phyloP scores from a whole-genome alignment of 2,888 invertebrate genomes.

The Aphidius colemani region DNA sequence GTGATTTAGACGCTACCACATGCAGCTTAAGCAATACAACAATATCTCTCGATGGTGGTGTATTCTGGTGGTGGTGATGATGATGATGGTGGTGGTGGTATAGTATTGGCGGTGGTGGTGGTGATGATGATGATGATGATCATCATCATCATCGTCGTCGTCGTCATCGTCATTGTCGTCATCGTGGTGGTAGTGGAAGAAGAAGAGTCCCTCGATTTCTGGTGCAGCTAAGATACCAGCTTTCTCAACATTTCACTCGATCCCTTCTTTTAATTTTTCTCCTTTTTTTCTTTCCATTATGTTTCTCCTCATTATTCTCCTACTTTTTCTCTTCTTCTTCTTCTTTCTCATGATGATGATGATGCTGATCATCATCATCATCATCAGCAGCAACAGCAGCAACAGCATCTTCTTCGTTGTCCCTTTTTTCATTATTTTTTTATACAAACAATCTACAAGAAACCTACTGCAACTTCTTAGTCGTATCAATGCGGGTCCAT shows the following conservation, averaged over 20 bases:
- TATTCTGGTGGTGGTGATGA: slow-evolving; percentile 27
- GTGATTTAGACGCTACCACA: slow-evolving; percentile 10
- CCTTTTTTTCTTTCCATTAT: slow-evolving; percentile 15
- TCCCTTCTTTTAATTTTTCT: slow-evolving; percentile 24
- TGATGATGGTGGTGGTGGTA: slow-evolving; percentile 3
- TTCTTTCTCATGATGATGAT: slow-evolving; percentile 15
- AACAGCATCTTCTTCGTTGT: not conserved
- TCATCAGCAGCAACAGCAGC: not conserved
- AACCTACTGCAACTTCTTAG: not conserved
- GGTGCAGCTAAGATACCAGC: not conserved
- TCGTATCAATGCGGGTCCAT: slow-evolving; percentile 18
- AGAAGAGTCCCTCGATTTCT: not conserved
- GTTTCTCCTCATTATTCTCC: slow-evolving; percentile 12
- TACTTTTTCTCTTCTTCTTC: slow-evolving; percentile 21
- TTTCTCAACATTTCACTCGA: slow-evolving; percentile 39
- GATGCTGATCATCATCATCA: slow-evolving; percentile 13
- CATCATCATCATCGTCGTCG: not conserved
- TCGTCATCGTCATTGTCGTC: too few relatives aligned
- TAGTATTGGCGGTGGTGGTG: slow-evolving; percentile 6
- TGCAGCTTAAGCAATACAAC: too few relatives aligned
- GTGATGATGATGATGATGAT: not conserved
- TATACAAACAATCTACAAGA: too few relatives aligned
- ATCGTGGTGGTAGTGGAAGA: not conserved
- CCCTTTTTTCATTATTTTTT: not conserved
- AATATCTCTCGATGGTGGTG: not conserved